Evolutionary conservation across 1,140 invertebrate genomes (phyloP), one percentile per base, ranked within the genome.

Genomic region (Psix sp.): DNA sequence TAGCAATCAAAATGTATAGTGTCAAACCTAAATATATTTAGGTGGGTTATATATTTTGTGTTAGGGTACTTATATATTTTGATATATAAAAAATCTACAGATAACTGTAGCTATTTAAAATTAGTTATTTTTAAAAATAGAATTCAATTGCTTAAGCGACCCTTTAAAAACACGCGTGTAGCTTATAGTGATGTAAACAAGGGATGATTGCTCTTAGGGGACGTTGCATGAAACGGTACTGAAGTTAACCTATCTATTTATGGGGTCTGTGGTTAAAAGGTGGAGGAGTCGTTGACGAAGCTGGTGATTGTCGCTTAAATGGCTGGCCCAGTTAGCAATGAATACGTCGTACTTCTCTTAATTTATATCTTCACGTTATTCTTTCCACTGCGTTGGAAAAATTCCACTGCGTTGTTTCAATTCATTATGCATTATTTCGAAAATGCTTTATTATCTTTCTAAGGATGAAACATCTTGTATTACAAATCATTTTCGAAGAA

Each of bases 241-340:
- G 38, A 24, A 24, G 43, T 39, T 57, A 52, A 38, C 46, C 45
- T 46, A 46, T 43, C 68, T 72, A 72, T 72, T 72, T 72, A 72
- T 72, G 60, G 68, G 52, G 26, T 56, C 39, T 51, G 60, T 26
- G 52, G 46, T 29, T 39, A 42, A 35, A 57, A 59, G 38, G 43
- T 63, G 59, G 26, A 72, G 52, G 46, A 45, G 52, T 57, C 60
- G 65, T 65, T 57, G 63, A 40, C 54, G 11, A 31, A 48, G 59
- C 51, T 36, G 46, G 51, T 72, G 54, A 72, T 72, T 65, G 56
- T 57, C 45, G 57, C 46, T 72, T 65, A 57, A 70, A 72, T 65
- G 52, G 51, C 52, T 39, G 33, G 46, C 40, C n/a, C 52, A 43
- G 60, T 35, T 62, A 21, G 31, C 46, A 33, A 20, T 70, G 36